Percentiles rank a stretch among this genome's conserved stretches.
These are phyloP conservation scores for Ctenomys sociabilis DNA, from an alignment of 2,113 vertebrate genomes.

Conservation along the genomic window DNA sequence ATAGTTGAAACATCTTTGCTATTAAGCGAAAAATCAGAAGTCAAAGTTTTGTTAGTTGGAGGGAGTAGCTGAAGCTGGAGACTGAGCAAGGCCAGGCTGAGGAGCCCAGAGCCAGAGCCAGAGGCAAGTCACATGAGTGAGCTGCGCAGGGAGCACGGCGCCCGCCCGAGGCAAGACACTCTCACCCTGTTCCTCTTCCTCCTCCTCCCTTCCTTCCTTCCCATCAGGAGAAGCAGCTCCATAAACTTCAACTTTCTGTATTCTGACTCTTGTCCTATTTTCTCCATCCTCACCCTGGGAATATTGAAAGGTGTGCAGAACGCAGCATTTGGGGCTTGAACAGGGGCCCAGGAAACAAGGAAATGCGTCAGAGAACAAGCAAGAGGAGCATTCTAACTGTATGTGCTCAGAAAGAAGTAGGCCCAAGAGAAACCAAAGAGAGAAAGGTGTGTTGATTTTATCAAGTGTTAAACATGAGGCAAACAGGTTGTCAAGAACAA, in stretches of 20 bases:
- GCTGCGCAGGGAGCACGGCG: no score
- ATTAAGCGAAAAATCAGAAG: conserved; percentile 27
- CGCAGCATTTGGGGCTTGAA: neutral
- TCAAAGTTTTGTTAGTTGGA: neutral
- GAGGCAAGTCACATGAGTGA: no score
- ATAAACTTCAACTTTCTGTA: neutral
- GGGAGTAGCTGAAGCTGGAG: no score
- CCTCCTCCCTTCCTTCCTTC: no score
- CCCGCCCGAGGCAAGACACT: no score
- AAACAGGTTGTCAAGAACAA: neutral
- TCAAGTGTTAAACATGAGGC: neutral
- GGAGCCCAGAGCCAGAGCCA: no score
- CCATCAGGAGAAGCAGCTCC: no score
- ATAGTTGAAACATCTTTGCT: neutral
- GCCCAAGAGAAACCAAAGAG: neutral
- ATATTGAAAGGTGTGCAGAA: neutral
- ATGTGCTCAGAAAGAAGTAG: neutral
- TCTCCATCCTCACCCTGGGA: neutral
- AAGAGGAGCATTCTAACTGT: neutral
- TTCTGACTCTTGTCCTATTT: neutral
- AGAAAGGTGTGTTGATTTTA: neutral
- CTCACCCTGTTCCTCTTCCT: no score
- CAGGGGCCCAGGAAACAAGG: neutral
- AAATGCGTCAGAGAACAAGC: neutral
- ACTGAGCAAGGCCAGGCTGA: no score